Percentiles rank a stretch among this genome's conserved stretches.
Conservation (phyloP, 2,797 vertebrate genomes). For the Setipinna tenuifilis region DNA sequence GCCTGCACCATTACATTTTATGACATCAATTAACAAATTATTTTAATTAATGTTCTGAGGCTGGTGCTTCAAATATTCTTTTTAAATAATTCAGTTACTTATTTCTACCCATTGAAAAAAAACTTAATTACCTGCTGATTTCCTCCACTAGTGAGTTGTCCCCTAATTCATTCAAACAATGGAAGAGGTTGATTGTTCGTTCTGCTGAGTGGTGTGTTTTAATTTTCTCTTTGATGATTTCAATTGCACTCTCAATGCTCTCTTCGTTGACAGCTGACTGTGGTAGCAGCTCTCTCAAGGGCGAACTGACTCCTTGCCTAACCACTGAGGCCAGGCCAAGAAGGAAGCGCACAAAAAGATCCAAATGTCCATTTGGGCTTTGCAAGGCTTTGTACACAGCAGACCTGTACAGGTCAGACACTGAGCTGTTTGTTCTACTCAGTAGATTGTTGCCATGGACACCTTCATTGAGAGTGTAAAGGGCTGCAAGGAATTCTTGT, state of each 20-base stretch:
- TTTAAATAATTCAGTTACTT: no score
- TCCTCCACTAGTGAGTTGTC: conserved; percentile 25
- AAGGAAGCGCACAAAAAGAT: not conserved
- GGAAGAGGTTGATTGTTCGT: conserved; percentile 44
- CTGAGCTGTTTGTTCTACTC: not conserved
- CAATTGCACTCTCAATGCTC: not conserved
- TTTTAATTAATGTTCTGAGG: no score
- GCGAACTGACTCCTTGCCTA: not conserved
- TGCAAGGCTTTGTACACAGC: not conserved
- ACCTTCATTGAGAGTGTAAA: conserved; percentile 30
- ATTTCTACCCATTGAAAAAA: no score
- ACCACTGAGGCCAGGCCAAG: not conserved
- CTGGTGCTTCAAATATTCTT: no score
- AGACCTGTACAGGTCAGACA: not conserved
- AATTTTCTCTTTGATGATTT: not conserved
- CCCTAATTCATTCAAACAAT: conserved; percentile 36
- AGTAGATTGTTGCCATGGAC: not conserved
- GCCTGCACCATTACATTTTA: no score
- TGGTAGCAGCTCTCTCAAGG: not conserved
- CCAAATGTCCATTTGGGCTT: not conserved
- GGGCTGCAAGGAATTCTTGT: conserved; percentile 53
- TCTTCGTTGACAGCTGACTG: not conserved
- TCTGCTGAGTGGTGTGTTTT: not conserved
- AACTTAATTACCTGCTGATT: not conserved
- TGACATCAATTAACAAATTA: no score